These are phyloP conservation scores for Aurelia sp. DNA, from an alignment of 30 jellyfish, hydroid and myxozoan genomes.

Conservation along the genomic window DNA sequence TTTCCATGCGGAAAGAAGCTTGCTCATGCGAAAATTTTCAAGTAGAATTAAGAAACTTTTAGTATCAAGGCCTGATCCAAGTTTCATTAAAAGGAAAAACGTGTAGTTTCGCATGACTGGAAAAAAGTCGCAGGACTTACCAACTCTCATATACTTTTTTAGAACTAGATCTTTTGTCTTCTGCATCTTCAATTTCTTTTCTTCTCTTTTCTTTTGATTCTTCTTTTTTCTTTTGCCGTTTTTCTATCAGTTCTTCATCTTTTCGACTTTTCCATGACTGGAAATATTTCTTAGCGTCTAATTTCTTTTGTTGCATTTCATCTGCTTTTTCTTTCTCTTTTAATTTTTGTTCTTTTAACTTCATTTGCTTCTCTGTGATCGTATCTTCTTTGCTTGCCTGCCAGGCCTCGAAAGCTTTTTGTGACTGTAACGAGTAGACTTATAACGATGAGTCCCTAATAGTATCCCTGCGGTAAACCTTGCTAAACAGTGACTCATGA, in stretches of 20 bases:
- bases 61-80: too few relatives aligned
- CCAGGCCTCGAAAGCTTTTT: slow-evolving; percentile 92
- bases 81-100: too few relatives aligned
- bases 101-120: too few relatives aligned
- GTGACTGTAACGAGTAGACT: slow-evolving; percentile 49
- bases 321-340: slow-evolving; percentile 71
- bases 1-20: too few relatives aligned
- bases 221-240: slow-evolving; percentile 37
- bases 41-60: too few relatives aligned
- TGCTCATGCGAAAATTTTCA: too few relatives aligned
- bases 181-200: slow-evolving; percentile 70
- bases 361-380: slow-evolving; percentile 27
- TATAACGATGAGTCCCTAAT: too few relatives aligned
- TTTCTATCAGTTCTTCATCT: slow-evolving; percentile 63
- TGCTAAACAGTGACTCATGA: too few relatives aligned
- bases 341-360: slow-evolving; percentile 30
- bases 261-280: slow-evolving; percentile 86
- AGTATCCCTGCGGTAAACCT: too few relatives aligned
- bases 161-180: slow-evolving; percentile 61
- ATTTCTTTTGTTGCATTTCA: slow-evolving; percentile 72
- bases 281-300: slow-evolving; percentile 74
- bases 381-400: slow-evolving; percentile 45
- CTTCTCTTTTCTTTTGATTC: slow-evolving; percentile 57
- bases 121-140: slow-evolving; percentile 11
- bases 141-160: slow-evolving; percentile 82